Base-by-base conservation (phyloP, 30 jellyfish, hydroid and myxozoan genomes). In the Morbakka virulenta region DNA sequence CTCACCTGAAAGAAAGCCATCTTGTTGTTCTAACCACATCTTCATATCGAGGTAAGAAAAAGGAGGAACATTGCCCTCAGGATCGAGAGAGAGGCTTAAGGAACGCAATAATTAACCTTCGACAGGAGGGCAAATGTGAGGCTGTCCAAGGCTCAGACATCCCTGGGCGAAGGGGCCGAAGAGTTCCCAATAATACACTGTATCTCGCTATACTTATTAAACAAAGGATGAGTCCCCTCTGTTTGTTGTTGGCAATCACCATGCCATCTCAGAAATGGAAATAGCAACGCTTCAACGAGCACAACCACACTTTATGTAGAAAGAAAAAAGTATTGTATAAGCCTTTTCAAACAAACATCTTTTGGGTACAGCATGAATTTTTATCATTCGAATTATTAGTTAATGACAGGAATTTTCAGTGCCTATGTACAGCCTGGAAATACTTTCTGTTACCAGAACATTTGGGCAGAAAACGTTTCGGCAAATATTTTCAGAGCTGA, bases 1-100 rank as follows among this genome's bases (percentile, higher is more conserved):
- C 69, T 53, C 23, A 53, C 69, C 69, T n/a, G 69, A 3, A 32
- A 32, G 69, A 53, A 53, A 4, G 69, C 69, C 69, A 53, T 53
- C 69, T 53, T 53, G 6, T 20, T n/a, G 21, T 28, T 53, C 25
- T 20, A 3, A n/a, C n/a, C n/a, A n/a, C n/a, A n/a, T n/a, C n/a
- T n/a, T n/a, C n/a, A n/a, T n/a, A n/a, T n/a, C n/a, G n/a, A n/a
- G n/a, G n/a, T n/a, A n/a, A n/a, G 69, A 53, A 20, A 53, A 17
- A n/a, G 21, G 9, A 52, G 20, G 4, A 17, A 17, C 34, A 17
- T 62, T 52, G 3, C 73, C 22, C 77, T 65, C 34, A 65, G 61
- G 61, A 65, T 52, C 34, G 77, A 61, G 20, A 65, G 34, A 52
- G 77, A 52, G 61, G 34, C 34, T 33, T 65, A 63, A 27, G 57